phyloP scores from a whole-genome alignment of 2,888 invertebrate genomes.

The Apodemia mormo region DNA sequence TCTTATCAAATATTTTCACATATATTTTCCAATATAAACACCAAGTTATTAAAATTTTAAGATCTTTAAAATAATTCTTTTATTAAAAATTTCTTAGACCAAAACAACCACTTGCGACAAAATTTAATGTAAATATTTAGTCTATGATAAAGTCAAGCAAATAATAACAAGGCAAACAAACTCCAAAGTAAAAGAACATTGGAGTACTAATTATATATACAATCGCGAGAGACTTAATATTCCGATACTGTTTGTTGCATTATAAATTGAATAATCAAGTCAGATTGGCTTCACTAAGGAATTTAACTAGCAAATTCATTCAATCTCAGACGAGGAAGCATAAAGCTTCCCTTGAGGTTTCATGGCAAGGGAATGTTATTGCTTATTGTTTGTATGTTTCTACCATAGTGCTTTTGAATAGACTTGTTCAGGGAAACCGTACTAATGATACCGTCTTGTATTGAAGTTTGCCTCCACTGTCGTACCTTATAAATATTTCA shows the following conservation, averaged over 20 bases:
- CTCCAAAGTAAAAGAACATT: background rate
- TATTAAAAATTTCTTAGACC: too few species aligned
- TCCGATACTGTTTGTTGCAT: conserved; percentile 3
- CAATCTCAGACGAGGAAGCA: conserved; percentile 8
- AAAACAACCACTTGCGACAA: too few species aligned
- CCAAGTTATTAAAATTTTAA: too few species aligned
- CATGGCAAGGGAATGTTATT: conserved; percentile 7
- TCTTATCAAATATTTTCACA: too few species aligned
- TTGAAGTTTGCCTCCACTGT: background rate
- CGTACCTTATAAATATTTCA: too few species aligned
- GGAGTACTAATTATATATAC: background rate
- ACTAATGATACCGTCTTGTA: background rate
- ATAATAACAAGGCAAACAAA: background rate
- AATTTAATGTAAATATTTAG: background rate
- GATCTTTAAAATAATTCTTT: too few species aligned
- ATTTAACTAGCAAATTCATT: conserved; percentile 13
- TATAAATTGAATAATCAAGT: conserved; percentile 8
- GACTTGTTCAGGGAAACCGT: background rate
- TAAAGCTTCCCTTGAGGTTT: conserved; percentile 10
- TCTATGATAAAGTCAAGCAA: background rate
- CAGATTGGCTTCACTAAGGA: background rate
- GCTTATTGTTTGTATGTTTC: conserved; percentile 6
- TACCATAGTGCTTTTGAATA: background rate
- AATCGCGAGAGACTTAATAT: background rate
- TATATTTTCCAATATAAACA: too few species aligned